Evolutionary conservation across 1,140 invertebrate species (phyloP), one percentile per base, ranked within the genome.

Genomic region (Drepana arcuata): DNA sequence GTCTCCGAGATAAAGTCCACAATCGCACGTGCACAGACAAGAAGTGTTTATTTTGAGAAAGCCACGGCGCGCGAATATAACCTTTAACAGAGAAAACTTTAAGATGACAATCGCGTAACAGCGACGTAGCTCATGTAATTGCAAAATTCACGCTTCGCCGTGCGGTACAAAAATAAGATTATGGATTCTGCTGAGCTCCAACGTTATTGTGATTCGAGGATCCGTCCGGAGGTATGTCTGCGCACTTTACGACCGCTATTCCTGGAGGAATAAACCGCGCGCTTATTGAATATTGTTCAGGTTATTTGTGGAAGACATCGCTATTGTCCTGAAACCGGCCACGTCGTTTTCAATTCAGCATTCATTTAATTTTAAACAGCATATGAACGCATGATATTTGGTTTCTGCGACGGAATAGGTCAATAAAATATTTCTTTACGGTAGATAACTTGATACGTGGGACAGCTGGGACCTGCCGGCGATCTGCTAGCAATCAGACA

Each of bases 101-200:
- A 41, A 63, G 65, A 45, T 57, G 53, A 49, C 48, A 67, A 58
- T 81, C 48, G 62, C 46, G 14, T 70, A 58, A 18, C 27, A 14
- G 27, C 14, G 33, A 35, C 26, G 15, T 10, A 34, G 41, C 39
- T 60, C 57, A 60, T 65, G 65, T 82, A 82, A 82, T 82, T 82
- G 78, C 74, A 66, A 82, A 82, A 79, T 79, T 79, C 73, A 82
- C 78, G 78, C 78, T 82, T 69, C 71, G 66, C 49, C 63, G 73
- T 74, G 78, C 74, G 73, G 73, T 82, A 79, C 78, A 82, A 82
- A 82, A 82, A 82, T 82, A 82, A 82, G 78, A 78, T 82, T 82
- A 79, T 82, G 78, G 73, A 82, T 82, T 82, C 78, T 53, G 70
- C 65, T 78, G 74, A 82, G 78, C 63, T 73, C 66, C 59, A 64